phyloP scores from a whole-genome alignment of 2,888 invertebrate species.

The Machimus atricapillus region DNA sequence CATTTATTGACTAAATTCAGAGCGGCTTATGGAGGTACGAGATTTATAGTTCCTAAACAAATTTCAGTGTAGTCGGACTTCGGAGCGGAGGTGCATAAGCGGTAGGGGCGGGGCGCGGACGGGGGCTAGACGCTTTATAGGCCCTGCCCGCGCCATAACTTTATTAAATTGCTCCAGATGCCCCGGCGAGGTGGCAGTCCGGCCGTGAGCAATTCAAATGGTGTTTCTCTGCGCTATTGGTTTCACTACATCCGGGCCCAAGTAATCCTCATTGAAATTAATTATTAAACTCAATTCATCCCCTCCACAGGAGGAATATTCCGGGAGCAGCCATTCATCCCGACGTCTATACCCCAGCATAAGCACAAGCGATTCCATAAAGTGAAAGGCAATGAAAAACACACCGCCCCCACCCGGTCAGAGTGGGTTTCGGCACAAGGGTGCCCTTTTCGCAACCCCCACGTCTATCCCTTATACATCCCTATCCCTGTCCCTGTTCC shows the following conservation, averaged over 20 bases:
- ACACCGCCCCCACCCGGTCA: not conserved
- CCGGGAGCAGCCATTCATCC: slow-evolving; percentile 3
- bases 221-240: slow-evolving; percentile 5
- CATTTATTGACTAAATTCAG: not conserved
- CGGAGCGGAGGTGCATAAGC: not conserved
- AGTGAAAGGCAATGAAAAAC: slow-evolving; percentile 8
- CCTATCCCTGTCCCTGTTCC: not conserved
- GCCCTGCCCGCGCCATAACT: slow-evolving; percentile 22
- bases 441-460: not conserved
- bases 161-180: slow-evolving; percentile 31
- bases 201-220: not conserved
- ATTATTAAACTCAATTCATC: slow-evolving; percentile 41
- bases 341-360: not conserved
- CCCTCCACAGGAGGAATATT: not conserved
- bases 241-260: slow-evolving; percentile 16
- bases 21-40: not conserved
- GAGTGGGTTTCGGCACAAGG: not conserved
- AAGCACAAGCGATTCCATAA: not conserved
- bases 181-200: not conserved
- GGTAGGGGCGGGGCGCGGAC: not conserved
- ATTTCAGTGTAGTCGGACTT: not conserved
- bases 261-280: slow-evolving; percentile 41
- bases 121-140: slow-evolving; percentile 24
- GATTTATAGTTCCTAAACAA: slow-evolving; percentile 19
- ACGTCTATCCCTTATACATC: not conserved